Conservation (phyloP, 2,888 invertebrate species). For the Choristoneura rosaceana region DNA sequence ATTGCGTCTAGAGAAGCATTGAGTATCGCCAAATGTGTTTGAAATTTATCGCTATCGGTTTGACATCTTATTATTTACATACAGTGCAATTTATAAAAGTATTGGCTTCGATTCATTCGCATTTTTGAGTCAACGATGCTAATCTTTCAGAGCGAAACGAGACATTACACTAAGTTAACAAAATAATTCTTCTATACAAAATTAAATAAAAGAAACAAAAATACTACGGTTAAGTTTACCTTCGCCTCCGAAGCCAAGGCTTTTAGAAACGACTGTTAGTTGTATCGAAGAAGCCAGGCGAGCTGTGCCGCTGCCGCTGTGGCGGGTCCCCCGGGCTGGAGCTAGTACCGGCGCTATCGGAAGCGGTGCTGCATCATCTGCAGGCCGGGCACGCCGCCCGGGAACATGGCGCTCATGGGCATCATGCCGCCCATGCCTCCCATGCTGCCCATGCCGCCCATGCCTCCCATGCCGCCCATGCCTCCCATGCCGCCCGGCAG, state of each 20-base stretch:
- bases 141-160: background rate
- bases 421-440: constrained; percentile 77
- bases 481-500: constrained; percentile 67
- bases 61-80: constrained; percentile 31
- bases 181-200: constrained; percentile 3
- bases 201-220: background rate
- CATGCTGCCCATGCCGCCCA: constrained; percentile 67
- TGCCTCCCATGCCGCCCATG: constrained; percentile 67
- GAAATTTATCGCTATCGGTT: constrained; percentile 9
- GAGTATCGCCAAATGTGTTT: constrained; percentile 26
- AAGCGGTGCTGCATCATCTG: constrained; percentile 94
- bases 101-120: constrained; percentile 2
- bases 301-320: constrained; percentile 48
- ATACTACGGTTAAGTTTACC: background rate
- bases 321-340: background rate
- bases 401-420: constrained; percentile 84
- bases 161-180: constrained; percentile 1
- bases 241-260: constrained; percentile 17
- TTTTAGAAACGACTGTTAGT: constrained; percentile 11
- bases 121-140: background rate
- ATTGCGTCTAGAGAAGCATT: constrained; percentile 26
- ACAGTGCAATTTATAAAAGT: constrained; percentile 12
- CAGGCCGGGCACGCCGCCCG: constrained; percentile 73
- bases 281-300: constrained; percentile 51
- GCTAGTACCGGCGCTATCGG: constrained; percentile 86